phyloP scores from a whole-genome alignment of 1,140 invertebrate species.

The Akabosia matsudoensis region DNA sequence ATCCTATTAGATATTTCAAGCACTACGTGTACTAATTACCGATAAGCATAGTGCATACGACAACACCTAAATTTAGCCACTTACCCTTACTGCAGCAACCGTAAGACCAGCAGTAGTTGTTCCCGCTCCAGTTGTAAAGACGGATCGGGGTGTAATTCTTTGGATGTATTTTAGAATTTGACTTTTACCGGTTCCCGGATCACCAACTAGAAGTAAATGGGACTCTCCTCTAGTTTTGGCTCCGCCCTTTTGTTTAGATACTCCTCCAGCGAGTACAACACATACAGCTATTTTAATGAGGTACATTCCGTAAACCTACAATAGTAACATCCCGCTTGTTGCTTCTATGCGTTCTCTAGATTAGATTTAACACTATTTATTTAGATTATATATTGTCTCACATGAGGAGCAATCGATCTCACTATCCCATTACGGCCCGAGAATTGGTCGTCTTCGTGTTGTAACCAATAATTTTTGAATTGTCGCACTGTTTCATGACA shows the following conservation, averaged over 20 bases:
- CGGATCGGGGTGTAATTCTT: slow-evolving; percentile 69
- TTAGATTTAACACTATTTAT: not conserved
- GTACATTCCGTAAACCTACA: slow-evolving; percentile 80
- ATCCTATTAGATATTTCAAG: slow-evolving; percentile 55
- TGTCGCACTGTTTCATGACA: slow-evolving; percentile 69
- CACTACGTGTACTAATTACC: too few relatives aligned
- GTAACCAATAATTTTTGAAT: slow-evolving; percentile 72
- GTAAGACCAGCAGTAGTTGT: slow-evolving; percentile 85
- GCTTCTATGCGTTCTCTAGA: too few relatives aligned
- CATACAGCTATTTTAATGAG: slow-evolving; percentile 79
- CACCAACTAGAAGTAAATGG: slow-evolving; percentile 83
- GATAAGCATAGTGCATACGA: too few relatives aligned
- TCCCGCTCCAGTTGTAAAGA: slow-evolving; percentile 74
- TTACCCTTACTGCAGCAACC: slow-evolving; percentile 75
- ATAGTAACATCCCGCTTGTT: too few relatives aligned
- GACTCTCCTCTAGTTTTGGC: slow-evolving; percentile 67
- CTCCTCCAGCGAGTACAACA: slow-evolving; percentile 68
- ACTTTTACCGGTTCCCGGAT: slow-evolving; percentile 84
- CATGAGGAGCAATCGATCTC: slow-evolving; percentile 77
- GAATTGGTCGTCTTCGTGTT: slow-evolving; percentile 62
- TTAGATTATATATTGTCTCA: slow-evolving; percentile 49
- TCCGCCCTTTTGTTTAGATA: slow-evolving; percentile 60
- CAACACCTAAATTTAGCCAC: too few relatives aligned
- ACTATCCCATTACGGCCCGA: slow-evolving; percentile 74
- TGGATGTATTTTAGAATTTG: slow-evolving; percentile 76